phyloP scores from a whole-genome alignment of 2,113 vertebrate genomes.

The Isurus oxyrinchus region DNA sequence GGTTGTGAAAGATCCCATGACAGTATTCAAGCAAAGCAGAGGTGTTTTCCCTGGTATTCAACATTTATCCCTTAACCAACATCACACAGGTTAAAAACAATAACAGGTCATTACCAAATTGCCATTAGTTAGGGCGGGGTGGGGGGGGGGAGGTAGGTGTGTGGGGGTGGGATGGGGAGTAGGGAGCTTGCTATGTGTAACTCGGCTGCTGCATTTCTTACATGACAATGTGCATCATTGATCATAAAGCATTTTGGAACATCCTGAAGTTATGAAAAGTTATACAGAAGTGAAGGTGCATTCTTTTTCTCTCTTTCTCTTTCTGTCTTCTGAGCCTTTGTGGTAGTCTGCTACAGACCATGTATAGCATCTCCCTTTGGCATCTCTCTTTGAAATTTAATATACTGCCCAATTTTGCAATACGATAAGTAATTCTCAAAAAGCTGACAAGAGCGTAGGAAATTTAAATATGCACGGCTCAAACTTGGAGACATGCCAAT shows the following conservation, averaged over 20 bases:
- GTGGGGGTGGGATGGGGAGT: no score
- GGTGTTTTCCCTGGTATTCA: background rate
- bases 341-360: background rate
- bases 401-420: background rate
- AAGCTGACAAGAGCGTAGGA: background rate
- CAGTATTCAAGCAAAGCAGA: background rate
- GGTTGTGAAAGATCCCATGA: background rate
- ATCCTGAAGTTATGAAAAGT: background rate
- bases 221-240: background rate
- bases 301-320: background rate
- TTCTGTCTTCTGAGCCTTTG: background rate
- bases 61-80: background rate
- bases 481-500: background rate
- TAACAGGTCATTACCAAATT: background rate
- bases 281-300: background rate
- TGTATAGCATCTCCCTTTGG: background rate
- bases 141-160: no score
- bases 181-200: background rate
- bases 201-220: background rate
- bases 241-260: background rate
- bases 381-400: background rate
- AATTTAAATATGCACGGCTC: background rate
- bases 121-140: background rate
- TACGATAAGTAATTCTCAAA: background rate
- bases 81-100: background rate